Evolutionary conservation across 2,113 vertebrate genomes (phyloP), one percentile per base, ranked within the genome.

Genomic region (human (Homo sapiens)): DNA sequence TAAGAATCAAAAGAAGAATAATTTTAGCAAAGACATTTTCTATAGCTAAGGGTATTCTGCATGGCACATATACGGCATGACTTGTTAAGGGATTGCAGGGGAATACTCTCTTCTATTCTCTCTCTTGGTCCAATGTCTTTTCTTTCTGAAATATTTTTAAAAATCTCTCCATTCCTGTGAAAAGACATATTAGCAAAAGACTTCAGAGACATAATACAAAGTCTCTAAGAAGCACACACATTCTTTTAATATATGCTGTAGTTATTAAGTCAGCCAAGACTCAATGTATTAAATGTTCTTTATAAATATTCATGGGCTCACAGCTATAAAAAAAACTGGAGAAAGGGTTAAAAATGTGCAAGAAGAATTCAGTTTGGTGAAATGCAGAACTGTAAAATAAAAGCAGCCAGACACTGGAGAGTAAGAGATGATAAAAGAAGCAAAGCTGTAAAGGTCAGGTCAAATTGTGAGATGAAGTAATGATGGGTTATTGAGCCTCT

Each of bases 391-490:
- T 89, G 5, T 75, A 93, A 79, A 92, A 81, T 64, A 80, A 80
- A 87, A 32, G 30, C 55, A 83, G 64, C 17, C 83, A 68, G 90
- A 81, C 35, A 22, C 14, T 20, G 7, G 81, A 50, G 48, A 82
- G 20, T 48, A 88, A 66, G 59, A 93, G 72, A 68, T 50, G 38
- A 72, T 68, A 76, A 78, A 94, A 83, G 96, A 83, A 95, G 10
- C 27, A 85, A 52, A 80, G 82, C 50, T 72, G 30, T 45, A 81
- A 89, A 83, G 89, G 64, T 97, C 92, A 96, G 30, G 78, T 93
- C n/a, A 20, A 40, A 57, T 9, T 81, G 52, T 61, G 83, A 96
- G 90, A 94, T 95, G 83, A 76, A 96, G 90, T 72, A 73, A 85
- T 70, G 80, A 78, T 81, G 30, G 57, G 50, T 92, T 96, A 79